Percentiles rank a stretch among this genome's conserved stretches.
These are phyloP conservation scores for Bombus huntii DNA, from an alignment of 1,140 invertebrate genomes.

Conservation along the genomic window DNA sequence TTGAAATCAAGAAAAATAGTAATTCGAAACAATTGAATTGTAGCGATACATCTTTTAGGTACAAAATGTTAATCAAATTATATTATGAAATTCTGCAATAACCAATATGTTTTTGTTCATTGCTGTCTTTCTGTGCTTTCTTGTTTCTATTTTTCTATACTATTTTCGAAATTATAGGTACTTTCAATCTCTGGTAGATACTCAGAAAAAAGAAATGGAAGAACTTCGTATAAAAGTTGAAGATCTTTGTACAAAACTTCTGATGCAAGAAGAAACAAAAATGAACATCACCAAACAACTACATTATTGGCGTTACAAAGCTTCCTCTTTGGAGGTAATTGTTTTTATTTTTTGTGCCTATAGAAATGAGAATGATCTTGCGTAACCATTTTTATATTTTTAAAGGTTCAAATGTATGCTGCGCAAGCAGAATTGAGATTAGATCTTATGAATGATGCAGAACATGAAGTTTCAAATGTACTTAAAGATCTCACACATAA, in stretches of 20 bases:
- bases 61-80: conserved; percentile 18
- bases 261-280: conserved; percentile 70
- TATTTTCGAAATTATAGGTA: conserved; percentile 64
- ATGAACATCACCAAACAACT: conserved; percentile 66
- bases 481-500: not conserved
- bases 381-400: not conserved
- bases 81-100: not conserved
- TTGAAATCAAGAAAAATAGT: conserved; percentile 63
- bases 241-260: conserved; percentile 68
- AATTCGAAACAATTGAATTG: conserved; percentile 42
- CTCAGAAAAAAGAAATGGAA: conserved; percentile 71
- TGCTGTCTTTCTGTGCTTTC: conserved; percentile 1
- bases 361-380: not conserved
- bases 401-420: conserved; percentile 47
- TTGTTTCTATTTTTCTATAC: conserved; percentile 8
- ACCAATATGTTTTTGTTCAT: too few species aligned
- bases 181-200: conserved; percentile 65
- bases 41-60: conserved; percentile 39
- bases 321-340: conserved; percentile 64
- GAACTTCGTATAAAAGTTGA: conserved; percentile 72
- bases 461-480: not conserved
- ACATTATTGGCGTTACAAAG: conserved; percentile 69
- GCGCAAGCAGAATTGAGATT: conserved; percentile 47
- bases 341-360: not conserved
- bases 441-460: conserved; percentile 38